Evolutionary conservation across 2,113 vertebrate species (phyloP), one percentile per base, ranked within the genome.

Genomic region (Bufo gargarizans): DNA sequence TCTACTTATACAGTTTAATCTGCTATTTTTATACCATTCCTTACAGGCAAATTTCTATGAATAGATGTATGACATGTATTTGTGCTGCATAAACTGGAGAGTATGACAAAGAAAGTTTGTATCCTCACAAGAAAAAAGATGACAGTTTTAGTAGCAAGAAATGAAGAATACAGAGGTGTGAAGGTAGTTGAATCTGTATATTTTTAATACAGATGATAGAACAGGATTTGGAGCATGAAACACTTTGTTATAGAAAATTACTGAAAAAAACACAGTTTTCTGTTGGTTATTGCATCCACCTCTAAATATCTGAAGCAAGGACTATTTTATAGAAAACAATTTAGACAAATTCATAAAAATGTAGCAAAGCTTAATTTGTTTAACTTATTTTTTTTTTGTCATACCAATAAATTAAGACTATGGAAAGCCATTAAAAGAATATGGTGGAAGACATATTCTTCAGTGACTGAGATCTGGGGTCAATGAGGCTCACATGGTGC

Each of bases 51-150:
- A 81, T 61, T 14, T 14, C 78, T 81, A 81, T 81, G 78, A 81
- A 81, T 81, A 81, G 78, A 81, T 81, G 55, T 59, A 81, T 80
- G 77, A 81, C 78, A 81, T 81, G 22, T 81, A 59, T 81, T 81
- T 78, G 33, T 81, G 78, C 78, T 61, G 78, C 78, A 81, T 81
- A 81, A 81, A 81, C 55, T 81, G 33, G 58, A 61, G 78, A 61
- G n/a, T 61, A 45, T 55, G 50, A 78, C 77, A 78, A 78, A 81
- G 22, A 6, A 61, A 59, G 16, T 7, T 61, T 16, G 78, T 45
- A 81, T 61, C 56, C 16, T 81, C 33, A 45, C 33, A 61, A 81
- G 56, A 59, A 59, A 47, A 45, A 81, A 59, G 56, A 81, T 80
- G n/a, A 81, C 78, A 81, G 55, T 81, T 81, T 81, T 81, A 17